Evolutionary conservation across 2,888 invertebrate genomes (phyloP), one percentile per base, ranked within the genome.

Genomic region (Drosophila kanekoi): DNA sequence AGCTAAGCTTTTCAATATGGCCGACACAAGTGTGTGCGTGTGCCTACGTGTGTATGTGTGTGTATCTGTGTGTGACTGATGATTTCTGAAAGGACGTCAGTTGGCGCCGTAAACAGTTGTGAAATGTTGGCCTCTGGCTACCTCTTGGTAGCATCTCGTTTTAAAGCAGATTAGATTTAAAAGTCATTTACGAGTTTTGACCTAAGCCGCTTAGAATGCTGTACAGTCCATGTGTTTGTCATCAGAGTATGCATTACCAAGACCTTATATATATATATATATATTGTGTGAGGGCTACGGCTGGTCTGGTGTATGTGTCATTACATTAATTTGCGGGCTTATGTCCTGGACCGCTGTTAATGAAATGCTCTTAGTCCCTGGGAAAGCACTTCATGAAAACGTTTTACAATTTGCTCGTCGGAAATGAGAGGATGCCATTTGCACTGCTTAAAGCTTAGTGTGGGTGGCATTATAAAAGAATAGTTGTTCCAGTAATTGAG

Each of bases 151-250:
- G 23, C 18, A 40, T 40, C 40, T 52, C 57, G 44, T 28, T 66
- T 77, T 70, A 77, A 82, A 88, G 64, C 72, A 72, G 86, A 77
- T 83, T 77, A 77, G 75, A 82, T 82, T 86, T 79, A 60, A 88
- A 82, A 88, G 77, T 83, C 88, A 86, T 82, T 80, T 86, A 60
- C 74, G 66, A 88, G 80, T 67, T 80, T 77, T 77, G 65, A 82
- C 74, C 83, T 88, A 88, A 83, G 72, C 88, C 58, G 68, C 86
- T 88, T 88, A 88, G 45, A 69, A 71, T 70, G 45, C 56, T 54
- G 28, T 51, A n/a, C 40, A 18, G 43, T 59, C 45, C 58, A 72
- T 63, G 64, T 81, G 63, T 56, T 56, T 64, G 51, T 59, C 61
- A 54, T 11, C 52, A 9, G 10, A 40, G 9, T 56, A 48, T 67